Conservation (phyloP, 2,888 invertebrate species). For the Patella depressa region DNA sequence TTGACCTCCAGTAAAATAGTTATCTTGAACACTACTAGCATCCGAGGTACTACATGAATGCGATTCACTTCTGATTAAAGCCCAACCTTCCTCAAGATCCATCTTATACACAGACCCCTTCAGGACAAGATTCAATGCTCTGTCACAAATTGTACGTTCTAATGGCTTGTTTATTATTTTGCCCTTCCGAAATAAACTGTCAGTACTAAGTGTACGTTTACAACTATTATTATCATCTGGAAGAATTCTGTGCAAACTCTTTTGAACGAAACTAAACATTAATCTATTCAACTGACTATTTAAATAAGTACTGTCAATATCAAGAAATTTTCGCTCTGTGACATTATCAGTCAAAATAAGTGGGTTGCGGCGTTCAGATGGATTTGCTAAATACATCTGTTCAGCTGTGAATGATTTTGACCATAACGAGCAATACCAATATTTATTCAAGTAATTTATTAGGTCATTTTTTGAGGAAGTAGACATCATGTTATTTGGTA, state of each 20-base stretch:
- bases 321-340: constrained; percentile 23
- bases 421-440: constrained; percentile 22
- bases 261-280: constrained; percentile 4
- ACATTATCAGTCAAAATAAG: constrained; percentile 23
- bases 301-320: constrained; percentile 20
- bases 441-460: constrained; percentile 3
- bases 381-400: background rate
- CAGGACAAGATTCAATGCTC: background rate
- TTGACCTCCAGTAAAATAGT: too few species aligned
- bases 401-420: constrained; percentile 13
- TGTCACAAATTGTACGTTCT: background rate
- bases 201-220: background rate
- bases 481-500: constrained; percentile 13
- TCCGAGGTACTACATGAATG: background rate
- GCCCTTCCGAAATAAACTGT: background rate
- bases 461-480: background rate
- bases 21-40: background rate
- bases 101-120: background rate
- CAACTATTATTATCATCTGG: background rate
- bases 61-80: background rate
- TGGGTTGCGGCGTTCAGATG: constrained; percentile 19
- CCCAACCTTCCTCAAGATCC: background rate
- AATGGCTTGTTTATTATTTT: background rate
- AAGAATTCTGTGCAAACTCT: constrained; percentile 5
- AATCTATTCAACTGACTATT: constrained; percentile 16